Evolutionary conservation across 2,113 vertebrate genomes (phyloP).

Genomic region (Charadrius vociferus): DNA sequence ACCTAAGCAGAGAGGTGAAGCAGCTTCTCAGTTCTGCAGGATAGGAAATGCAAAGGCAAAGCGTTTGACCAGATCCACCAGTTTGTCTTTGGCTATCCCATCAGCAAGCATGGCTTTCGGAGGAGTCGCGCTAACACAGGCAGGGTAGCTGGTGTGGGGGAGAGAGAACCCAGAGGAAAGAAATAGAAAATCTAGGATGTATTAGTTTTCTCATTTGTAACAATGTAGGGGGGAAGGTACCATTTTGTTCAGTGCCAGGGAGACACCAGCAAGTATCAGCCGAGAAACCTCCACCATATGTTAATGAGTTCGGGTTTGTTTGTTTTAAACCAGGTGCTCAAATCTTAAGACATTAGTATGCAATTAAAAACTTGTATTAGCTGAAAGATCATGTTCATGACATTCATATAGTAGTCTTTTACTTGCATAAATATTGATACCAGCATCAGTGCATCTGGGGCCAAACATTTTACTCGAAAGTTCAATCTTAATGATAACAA

Average conservation of each 20-base stretch:
- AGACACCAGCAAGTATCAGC: background rate
- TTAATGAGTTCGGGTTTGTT: background rate
- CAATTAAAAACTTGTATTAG: background rate
- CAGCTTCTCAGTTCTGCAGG: background rate
- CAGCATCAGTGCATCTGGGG: background rate
- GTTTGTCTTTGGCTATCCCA: background rate
- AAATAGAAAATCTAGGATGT: background rate
- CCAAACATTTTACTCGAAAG: background rate
- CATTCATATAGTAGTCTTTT: background rate
- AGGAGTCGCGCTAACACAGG: background rate
- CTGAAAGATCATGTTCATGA: background rate
- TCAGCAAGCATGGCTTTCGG: background rate
- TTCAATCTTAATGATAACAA: background rate
- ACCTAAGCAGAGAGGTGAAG: background rate
- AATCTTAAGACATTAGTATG: background rate
- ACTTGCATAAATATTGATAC: background rate
- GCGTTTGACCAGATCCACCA: background rate
- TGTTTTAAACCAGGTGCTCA: background rate
- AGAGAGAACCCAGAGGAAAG: background rate
- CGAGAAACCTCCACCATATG: rapidly evolving
- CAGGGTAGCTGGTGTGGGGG: no score
- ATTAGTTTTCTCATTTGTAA: background rate
- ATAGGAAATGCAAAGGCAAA: background rate
- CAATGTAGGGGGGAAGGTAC: background rate
- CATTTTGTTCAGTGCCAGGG: background rate